Evolutionary conservation across 2,888 invertebrate genomes (phyloP).

Genomic region (Clistopyga incitator): DNA sequence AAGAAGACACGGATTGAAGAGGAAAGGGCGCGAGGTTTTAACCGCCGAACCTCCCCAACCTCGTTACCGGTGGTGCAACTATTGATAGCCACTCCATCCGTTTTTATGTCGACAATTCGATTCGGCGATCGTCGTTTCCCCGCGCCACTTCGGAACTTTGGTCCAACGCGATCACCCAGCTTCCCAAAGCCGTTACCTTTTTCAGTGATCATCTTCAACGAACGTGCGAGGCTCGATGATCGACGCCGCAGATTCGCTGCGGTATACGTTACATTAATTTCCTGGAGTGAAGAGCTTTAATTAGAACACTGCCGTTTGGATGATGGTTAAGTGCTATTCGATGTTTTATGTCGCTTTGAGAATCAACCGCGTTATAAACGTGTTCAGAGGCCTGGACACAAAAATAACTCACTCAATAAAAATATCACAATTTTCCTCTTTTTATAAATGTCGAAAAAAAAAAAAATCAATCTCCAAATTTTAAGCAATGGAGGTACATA

Average conservation of each 20-base stretch:
- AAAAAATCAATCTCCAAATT: background rate
- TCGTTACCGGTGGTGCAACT: slow-evolving; percentile 21
- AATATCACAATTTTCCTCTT: background rate
- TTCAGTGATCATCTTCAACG: background rate
- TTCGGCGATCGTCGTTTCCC: background rate
- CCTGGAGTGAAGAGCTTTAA: background rate
- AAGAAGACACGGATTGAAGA: slow-evolving; percentile 14
- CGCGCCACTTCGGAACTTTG: background rate
- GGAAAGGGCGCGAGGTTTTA: background rate
- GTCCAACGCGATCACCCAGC: background rate
- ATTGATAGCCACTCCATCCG: slow-evolving; percentile 13
- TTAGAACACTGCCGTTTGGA: background rate
- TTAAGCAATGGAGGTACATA: background rate
- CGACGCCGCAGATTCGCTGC: background rate
- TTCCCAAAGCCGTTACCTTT: background rate
- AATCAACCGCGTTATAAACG: background rate
- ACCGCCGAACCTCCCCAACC: background rate
- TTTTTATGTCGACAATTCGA: slow-evolving; percentile 15
- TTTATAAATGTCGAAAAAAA: too few species aligned
- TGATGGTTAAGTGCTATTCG: background rate
- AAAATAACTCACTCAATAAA: background rate
- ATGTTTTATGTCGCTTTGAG: background rate
- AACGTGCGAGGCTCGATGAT: background rate
- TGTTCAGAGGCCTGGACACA: background rate
- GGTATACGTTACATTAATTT: background rate